Percentiles rank a stretch among this genome's conserved stretches.
These are phyloP conservation scores for Echinops telfairi DNA, from an alignment of 2,113 vertebrate species.

Conservation along the genomic window DNA sequence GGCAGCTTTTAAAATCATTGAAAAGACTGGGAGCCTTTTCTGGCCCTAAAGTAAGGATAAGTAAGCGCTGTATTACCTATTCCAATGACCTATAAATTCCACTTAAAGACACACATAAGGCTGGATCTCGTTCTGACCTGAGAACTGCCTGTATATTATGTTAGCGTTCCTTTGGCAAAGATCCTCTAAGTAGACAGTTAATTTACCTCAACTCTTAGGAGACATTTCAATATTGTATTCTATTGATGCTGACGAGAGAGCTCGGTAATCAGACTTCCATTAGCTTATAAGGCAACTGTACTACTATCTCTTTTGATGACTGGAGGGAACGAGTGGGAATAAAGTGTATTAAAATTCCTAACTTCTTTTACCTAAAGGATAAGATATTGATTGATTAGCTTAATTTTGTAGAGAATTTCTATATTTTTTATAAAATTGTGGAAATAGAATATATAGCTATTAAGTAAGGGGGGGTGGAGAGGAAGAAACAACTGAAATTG, in stretches of 20 bases:
- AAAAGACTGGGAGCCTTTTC: background rate
- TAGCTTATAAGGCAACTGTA: background rate
- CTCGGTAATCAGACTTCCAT: constrained; percentile 14
- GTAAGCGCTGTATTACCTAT: no score
- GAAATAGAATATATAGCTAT: no score
- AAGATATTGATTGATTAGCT: background rate
- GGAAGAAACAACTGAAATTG: no score
- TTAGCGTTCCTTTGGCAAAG: constrained; percentile 19
- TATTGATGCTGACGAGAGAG: constrained; percentile 22
- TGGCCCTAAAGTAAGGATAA: no score
- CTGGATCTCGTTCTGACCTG: no score
- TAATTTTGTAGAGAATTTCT: no score
- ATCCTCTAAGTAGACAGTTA: constrained; percentile 11
- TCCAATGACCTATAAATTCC: no score
- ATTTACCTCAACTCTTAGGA: constrained; percentile 4
- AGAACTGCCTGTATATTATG: background rate
- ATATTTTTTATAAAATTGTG: no score
- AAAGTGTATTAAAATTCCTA: background rate
- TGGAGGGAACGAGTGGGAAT: background rate
- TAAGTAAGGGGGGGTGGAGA: no score
- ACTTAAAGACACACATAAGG: no score
- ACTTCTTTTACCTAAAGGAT: background rate
- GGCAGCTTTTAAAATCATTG: no score
- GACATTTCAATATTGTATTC: background rate
- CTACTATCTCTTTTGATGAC: constrained; percentile 1